Percentiles rank a stretch among this genome's conserved stretches.
Conservation (phyloP, 2,113 vertebrate species). For the Platanista minor region DNA sequence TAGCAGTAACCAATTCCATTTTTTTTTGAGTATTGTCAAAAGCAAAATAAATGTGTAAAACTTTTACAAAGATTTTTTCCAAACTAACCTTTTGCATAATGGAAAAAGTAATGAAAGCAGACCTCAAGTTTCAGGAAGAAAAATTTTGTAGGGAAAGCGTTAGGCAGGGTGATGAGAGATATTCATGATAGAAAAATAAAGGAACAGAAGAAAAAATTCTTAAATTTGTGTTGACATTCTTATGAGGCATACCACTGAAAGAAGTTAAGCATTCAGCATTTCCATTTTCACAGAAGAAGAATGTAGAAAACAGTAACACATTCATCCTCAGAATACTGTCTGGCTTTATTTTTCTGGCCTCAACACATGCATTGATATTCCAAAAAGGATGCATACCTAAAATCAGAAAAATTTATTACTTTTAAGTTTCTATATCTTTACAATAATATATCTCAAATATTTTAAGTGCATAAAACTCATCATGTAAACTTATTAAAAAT, state of each 20-base stretch:
- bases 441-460: not conserved
- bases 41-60: not conserved
- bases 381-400: not conserved
- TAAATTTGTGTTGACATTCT: not conserved
- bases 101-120: not conserved
- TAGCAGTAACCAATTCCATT: not conserved
- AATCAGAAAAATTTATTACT: not conserved
- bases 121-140: constrained; percentile 9
- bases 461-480: not conserved
- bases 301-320: not conserved
- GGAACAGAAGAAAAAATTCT: not conserved
- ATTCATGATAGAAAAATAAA: not conserved
- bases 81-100: not conserved
- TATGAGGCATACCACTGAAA: not conserved
- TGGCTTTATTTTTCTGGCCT: not conserved
- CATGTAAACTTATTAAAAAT: not conserved
- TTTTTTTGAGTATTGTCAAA: constrained; percentile 4
- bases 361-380: not conserved
- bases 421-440: not conserved
- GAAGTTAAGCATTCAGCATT: not conserved
- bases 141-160: not conserved
- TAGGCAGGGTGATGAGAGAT: not conserved
- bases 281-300: not conserved
- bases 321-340: not conserved
- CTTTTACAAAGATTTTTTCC: not conserved